Evolutionary conservation across 2,888 invertebrate genomes (phyloP).

Genomic region (Idaea aversata): DNA sequence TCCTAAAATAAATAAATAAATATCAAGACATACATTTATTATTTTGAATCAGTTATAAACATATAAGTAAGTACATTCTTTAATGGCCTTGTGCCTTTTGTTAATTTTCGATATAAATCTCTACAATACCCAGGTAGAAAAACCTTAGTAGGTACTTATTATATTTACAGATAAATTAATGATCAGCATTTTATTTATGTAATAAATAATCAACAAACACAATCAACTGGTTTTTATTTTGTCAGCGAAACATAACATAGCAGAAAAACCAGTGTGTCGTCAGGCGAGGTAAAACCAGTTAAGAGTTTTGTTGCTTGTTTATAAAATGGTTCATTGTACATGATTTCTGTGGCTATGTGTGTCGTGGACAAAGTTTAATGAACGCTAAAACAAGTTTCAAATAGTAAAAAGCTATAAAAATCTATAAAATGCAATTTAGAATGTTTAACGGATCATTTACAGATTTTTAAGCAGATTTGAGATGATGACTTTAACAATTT

Average conservation of each 20-base stretch:
- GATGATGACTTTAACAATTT: neutral
- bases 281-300: neutral
- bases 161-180: too few relatives aligned
- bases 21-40: too few relatives aligned
- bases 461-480: neutral
- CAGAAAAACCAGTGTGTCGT: neutral
- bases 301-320: neutral
- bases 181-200: too few relatives aligned
- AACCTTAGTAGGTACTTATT: too few relatives aligned
- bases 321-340: constrained; percentile 1
- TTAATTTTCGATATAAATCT: too few relatives aligned
- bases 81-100: too few relatives aligned
- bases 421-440: neutral
- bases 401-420: neutral
- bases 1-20: too few relatives aligned
- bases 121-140: too few relatives aligned
- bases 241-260: neutral
- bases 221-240: neutral
- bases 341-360: neutral
- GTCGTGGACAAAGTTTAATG: neutral
- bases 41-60: too few relatives aligned
- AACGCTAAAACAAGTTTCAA: neutral
- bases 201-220: neutral
- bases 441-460: neutral
- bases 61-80: too few relatives aligned